Conservation (phyloP, 2,888 invertebrate genomes). For the Serrognathus titanus region DNA sequence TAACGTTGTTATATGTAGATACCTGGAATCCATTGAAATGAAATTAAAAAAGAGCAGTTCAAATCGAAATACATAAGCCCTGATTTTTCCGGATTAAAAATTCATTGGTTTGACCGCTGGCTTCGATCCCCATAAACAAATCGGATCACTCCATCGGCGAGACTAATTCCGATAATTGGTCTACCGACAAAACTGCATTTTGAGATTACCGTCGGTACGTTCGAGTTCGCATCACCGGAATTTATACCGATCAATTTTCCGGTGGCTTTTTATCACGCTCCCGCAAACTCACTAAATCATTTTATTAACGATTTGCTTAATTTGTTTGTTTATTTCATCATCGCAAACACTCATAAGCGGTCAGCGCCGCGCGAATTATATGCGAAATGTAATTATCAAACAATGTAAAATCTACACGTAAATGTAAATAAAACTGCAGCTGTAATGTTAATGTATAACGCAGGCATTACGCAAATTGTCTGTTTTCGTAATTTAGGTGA, state of each 20-base stretch:
- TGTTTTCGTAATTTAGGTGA: too few species aligned
- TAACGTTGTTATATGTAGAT: too few species aligned
- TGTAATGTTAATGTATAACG: too few species aligned
- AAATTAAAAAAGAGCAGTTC: too few species aligned
- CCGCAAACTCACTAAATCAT: slow-evolving; percentile 1
- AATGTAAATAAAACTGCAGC: too few species aligned
- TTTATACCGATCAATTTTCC: slow-evolving; percentile 2
- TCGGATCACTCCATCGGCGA: neutral
- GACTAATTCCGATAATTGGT: slow-evolving; percentile 5
- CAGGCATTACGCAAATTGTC: too few species aligned
- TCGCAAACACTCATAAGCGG: too few species aligned
- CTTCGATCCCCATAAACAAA: neutral
- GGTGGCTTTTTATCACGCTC: slow-evolving; percentile 3
- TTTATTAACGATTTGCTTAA: neutral
- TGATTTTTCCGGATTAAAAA: too few species aligned
- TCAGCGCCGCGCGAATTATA: too few species aligned
- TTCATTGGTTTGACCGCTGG: neutral
- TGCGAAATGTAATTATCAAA: too few species aligned
- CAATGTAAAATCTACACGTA: too few species aligned
- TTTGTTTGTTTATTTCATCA: neutral
- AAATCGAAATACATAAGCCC: slow-evolving; percentile 1
- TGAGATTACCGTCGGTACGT: slow-evolving; percentile 1
- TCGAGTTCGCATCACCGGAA: neutral
- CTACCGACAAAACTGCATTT: slow-evolving; percentile 7
- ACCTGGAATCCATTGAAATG: too few species aligned